These are phyloP conservation scores for Cephus spinipes DNA, from an alignment of 2,888 invertebrate genomes.

Conservation along the genomic window DNA sequence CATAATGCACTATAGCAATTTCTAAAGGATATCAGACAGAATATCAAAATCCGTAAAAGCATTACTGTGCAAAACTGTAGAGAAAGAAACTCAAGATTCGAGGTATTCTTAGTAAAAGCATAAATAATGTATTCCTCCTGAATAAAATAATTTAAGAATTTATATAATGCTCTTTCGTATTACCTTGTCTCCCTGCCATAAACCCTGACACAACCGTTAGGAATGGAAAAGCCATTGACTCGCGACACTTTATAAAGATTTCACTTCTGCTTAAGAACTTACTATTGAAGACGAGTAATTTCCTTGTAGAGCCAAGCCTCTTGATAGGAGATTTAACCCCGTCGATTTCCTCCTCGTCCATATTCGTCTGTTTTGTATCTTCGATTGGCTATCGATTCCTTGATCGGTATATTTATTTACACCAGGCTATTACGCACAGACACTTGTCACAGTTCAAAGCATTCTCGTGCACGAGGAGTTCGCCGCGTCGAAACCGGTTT, in stretches of 20 bases:
- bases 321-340: conserved; percentile 82
- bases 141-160: background rate
- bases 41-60: background rate
- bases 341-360: conserved; percentile 83
- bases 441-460: conserved; percentile 49
- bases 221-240: background rate
- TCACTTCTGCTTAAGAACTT: conserved; percentile 65
- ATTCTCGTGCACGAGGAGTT: conserved; percentile 37
- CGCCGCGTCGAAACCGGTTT: conserved; percentile 34
- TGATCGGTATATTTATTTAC: conserved; percentile 5
- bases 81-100: background rate
- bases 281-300: conserved; percentile 84
- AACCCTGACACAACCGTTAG: background rate
- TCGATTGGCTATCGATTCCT: conserved; percentile 8
- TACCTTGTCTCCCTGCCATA: background rate
- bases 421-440: conserved; percentile 18
- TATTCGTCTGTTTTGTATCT: conserved; percentile 52
- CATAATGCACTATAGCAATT: background rate
- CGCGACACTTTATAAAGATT: background rate
- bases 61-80: too few relatives aligned
- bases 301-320: conserved; percentile 83
- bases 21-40: background rate
- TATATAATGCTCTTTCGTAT: background rate
- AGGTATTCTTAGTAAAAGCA: background rate
- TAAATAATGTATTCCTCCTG: background rate